phyloP scores from a whole-genome alignment of 2,113 vertebrate genomes.

The Anoplopoma fimbria region DNA sequence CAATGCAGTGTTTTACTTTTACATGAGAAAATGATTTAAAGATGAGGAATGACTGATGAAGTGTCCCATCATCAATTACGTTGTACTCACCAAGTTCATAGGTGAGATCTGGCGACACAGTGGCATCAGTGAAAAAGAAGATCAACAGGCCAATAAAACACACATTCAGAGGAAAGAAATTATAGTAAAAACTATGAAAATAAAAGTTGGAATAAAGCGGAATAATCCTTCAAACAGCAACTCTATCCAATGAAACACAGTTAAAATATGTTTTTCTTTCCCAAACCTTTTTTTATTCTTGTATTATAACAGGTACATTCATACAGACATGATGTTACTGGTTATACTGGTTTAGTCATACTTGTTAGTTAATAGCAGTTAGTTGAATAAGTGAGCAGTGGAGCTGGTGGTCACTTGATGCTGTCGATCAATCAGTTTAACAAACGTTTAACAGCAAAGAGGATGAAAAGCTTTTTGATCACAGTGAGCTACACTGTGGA shows the following conservation, averaged over 20 bases:
- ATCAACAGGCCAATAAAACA: too few relatives aligned
- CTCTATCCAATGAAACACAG: neutral
- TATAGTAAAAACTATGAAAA: neutral
- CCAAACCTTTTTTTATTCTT: conserved; percentile 45
- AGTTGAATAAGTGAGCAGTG: neutral
- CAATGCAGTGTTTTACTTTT: too few relatives aligned
- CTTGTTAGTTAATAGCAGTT: conserved; percentile 6
- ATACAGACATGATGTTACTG: conserved; percentile 16
- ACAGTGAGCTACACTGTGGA: neutral
- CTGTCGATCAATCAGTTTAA: conserved; percentile 1
- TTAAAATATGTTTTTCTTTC: too few relatives aligned
- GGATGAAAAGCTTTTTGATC: neutral
- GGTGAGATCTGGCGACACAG: too few relatives aligned
- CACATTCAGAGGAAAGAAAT: neutral
- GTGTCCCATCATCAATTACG: too few relatives aligned
- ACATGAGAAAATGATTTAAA: too few relatives aligned
- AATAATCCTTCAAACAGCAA: too few relatives aligned
- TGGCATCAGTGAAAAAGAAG: too few relatives aligned
- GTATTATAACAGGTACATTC: neutral
- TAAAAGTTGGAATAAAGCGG: neutral
- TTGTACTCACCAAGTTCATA: too few relatives aligned
- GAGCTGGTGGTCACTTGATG: conserved; percentile 23
- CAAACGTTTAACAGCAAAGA: neutral
- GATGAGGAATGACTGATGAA: too few relatives aligned
- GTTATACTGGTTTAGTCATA: conserved; percentile 26